Conservation (phyloP, 2,888 invertebrate genomes). For the Trachelus troglodyta region DNA sequence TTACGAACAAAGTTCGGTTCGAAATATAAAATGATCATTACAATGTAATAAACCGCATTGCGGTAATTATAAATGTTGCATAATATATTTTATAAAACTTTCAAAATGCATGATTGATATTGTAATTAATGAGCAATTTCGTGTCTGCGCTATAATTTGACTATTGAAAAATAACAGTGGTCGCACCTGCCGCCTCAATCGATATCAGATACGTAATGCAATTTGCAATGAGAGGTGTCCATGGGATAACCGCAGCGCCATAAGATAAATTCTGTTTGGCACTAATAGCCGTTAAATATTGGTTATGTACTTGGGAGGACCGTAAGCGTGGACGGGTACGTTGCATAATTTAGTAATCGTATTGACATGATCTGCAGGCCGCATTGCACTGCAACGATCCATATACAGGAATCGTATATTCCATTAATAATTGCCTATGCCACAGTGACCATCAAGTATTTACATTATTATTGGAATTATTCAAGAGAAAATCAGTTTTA, state of each 20-base stretch:
- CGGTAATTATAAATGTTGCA: background rate
- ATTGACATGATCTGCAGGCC: constrained; percentile 35
- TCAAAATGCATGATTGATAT: background rate
- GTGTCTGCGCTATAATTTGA: background rate
- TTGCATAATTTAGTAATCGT: constrained; percentile 44
- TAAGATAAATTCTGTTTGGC: constrained; percentile 55
- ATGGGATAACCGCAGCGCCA: constrained; percentile 20
- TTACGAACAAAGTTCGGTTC: no score
- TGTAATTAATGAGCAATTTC: background rate
- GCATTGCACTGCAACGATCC: background rate
- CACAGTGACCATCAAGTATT: background rate
- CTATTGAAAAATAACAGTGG: background rate
- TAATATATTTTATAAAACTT: background rate
- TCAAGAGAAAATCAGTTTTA: background rate
- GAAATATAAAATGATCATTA: no score
- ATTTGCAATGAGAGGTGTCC: background rate
- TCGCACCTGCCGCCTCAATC: constrained; percentile 47
- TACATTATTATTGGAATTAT: background rate
- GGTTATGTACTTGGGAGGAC: constrained; percentile 41
- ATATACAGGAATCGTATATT: background rate
- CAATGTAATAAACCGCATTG: background rate
- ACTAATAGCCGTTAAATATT: constrained; percentile 54
- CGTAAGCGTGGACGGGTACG: constrained; percentile 26
- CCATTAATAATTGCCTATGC: background rate
- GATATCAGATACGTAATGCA: constrained; percentile 46